Base-by-base conservation (phyloP, 2,797 vertebrate genomes). In the Propithecus perrieri region DNA sequence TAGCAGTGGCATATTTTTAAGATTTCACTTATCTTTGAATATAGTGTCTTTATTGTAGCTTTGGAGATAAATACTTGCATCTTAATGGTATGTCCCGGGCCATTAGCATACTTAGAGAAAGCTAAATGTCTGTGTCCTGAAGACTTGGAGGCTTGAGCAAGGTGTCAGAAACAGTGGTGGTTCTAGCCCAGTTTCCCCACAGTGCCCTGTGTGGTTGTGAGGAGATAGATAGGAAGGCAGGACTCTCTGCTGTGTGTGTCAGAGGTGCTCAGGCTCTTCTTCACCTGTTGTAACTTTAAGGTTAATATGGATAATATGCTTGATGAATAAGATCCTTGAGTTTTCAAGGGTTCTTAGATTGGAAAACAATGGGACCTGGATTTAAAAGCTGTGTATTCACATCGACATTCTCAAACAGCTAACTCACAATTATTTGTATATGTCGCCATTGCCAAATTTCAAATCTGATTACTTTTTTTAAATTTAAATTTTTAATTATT, bases 401-500 rank as follows among this genome's bases (percentile, higher is more conserved):
- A 50, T 48, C 35, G 46, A 14, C n/a, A 24, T 79, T 89, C 38
- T 72, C 65, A 93, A 76, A 94, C 24, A 95, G 35, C 69, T 80
- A 85, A 67, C 78, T 96, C 93, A 80, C 33, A 72, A 20, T 72
- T 69, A 55, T 89, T 89, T 86, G 38, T 43, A 24, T 86, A n/a
- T 93, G 89, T 91, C 85, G 48, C 17, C 63, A 38, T 74, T 28
- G 28, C 63, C 14, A 92, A 38, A 95, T 94, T 89, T 96, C 85
- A 96, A 63, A 20, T 65, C 18, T 65, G 3, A 65, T 65, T 63
- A 5, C 30, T 63, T n/a, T n/a, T n/a, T n/a, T 4, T 4, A 26
- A 57, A 59, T 65, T 30, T 8, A n/a, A 65, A n/a, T 65, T 65
- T 65, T n/a, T 65, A 65, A 18, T 35, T 65, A n/a, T n/a, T n/a